Base-by-base conservation (phyloP, 2,888 invertebrate genomes). In the Hypomecis atomaria region DNA sequence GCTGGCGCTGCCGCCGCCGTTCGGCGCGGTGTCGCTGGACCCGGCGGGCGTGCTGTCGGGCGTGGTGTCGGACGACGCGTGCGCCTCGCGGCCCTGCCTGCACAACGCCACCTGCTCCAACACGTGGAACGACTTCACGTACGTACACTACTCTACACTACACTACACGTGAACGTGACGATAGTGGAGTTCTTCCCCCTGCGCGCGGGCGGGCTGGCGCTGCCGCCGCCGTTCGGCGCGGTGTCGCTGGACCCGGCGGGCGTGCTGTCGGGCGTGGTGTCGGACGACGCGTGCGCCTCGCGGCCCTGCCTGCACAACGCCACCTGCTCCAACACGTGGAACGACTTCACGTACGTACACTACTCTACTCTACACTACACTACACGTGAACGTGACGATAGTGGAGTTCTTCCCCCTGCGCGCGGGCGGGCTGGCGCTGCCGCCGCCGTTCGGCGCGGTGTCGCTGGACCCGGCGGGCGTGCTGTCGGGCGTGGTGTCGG, bases 121-220 rank as follows among this genome's bases (percentile, higher is more conserved):
- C 72, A 98, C 98, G 0, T 98, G 97, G 97, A 98, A 98, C 88
- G 98, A 98, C 86, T 98, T 96, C 87, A 94, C 94, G 94, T 95
- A 77, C 83, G 88, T 78, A 43, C 52, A 23, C n/a, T n/a, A n/a
- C n/a, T n/a, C n/a, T n/a, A n/a, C n/a, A n/a, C n/a, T 10, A 5
- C 23, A 5, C 36, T 1, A 42, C 36, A 8, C 42, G n/a, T n/a
- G n/a, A n/a, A n/a, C n/a, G n/a, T n/a, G n/a, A 96, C 96, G 94
- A 95, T 97, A 37, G 97, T 97, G 36, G 97, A 98, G 91, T 95
- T 97, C 88, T 97, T 96, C 93, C 97, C 97, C 4, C 89, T 98
- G 69, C 93, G 93, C 68, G 95, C 94, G 70, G 83, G 94, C 50
- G 95, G 95, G 93, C 91, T 96, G 66, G 90, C 91, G 42, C 93